Base-by-base conservation (phyloP, 1,140 invertebrate species). In the Micrasema minimum region DNA sequence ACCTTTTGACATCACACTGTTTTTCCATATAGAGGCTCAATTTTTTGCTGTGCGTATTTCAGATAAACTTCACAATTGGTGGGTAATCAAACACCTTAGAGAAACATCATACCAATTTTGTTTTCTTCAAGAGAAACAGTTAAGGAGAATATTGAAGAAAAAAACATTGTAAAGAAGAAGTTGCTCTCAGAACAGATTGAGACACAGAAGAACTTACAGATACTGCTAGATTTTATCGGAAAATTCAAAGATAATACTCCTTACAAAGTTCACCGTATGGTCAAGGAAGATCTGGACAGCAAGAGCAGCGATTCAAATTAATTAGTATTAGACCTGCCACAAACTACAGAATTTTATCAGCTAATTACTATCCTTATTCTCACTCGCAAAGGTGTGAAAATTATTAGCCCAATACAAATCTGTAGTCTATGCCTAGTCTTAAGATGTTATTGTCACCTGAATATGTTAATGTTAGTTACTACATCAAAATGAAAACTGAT, bases 201-300 rank as follows among this genome's bases (percentile, higher is more conserved):
- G 59, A 84, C 82, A 0, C 82, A 82, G 68, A 78, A 81, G 45
- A 82, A 82, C 72, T 77, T 85, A 10, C 82, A 84, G 77, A 83
- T 83, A 41, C 78, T 85, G 0, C 76, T 84, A 10, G 83, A 85
- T 69, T 84, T 85, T 73, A 83, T 85, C 69, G 80, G 80, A 37
- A 81, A 81, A 64, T 85, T 85, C 65, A 84, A 84, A 65, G 82
- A 84, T 50, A 83, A 82, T 4, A 80, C 83, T 59, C 81, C 83
- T 41, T 82, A 20, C 81, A 79, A 45, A 2, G 41, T 48, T 46
- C 61, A 41, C 2, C 55, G 55, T 14, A 16, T 59, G 51, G 72
- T 81, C 9, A 77, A 78, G 0, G 81, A 81, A 0, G 26, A 31
- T 31, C 26, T 4, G 26, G 81, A 80, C 2, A 81, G 81, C 0